A percentile compares a stretch with the other conserved stretches of the same genome.
phyloP scores from a whole-genome alignment of 2,888 invertebrate genomes.

The Seira sanloemensis region DNA sequence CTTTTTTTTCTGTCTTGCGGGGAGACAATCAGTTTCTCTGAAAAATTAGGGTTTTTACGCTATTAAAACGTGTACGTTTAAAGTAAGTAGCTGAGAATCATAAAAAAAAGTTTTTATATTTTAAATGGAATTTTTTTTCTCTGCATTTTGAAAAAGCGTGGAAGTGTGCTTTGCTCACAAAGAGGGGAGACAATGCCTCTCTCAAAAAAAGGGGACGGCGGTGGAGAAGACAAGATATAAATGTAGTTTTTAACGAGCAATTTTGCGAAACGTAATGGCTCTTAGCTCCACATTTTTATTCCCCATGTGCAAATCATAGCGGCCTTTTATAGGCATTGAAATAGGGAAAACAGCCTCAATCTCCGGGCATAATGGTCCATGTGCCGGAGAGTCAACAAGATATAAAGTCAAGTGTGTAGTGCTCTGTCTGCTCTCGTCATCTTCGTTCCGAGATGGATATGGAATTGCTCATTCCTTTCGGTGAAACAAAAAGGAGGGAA shows the following conservation, averaged over 20 bases:
- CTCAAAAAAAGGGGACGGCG: conserved; percentile 40
- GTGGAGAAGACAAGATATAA: conserved; percentile 50
- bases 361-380: conserved; percentile 28
- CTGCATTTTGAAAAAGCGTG: background rate
- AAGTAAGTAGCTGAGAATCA: conserved; percentile 35
- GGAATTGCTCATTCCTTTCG: too few relatives aligned
- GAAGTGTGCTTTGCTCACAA: conserved; percentile 34
- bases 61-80: background rate
- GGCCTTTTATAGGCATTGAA: conserved; percentile 61
- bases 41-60: background rate
- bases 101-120: conserved; percentile 28
- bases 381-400: background rate
- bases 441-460: background rate
- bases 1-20: conserved; percentile 6
- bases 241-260: conserved; percentile 71
- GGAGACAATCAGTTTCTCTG: background rate
- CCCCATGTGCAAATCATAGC: conserved; percentile 72
- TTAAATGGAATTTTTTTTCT: background rate
- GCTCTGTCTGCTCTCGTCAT: background rate
- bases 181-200: background rate
- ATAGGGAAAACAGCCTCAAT: background rate
- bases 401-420: background rate
- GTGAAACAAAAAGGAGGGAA: too few relatives aligned
- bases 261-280: conserved; percentile 72
- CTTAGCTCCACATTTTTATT: conserved; percentile 72